Percentiles rank a stretch among this genome's conserved stretches.
These are phyloP conservation scores for Atethmia centrago DNA, from an alignment of 2,888 invertebrate genomes.

Conservation along the genomic window DNA sequence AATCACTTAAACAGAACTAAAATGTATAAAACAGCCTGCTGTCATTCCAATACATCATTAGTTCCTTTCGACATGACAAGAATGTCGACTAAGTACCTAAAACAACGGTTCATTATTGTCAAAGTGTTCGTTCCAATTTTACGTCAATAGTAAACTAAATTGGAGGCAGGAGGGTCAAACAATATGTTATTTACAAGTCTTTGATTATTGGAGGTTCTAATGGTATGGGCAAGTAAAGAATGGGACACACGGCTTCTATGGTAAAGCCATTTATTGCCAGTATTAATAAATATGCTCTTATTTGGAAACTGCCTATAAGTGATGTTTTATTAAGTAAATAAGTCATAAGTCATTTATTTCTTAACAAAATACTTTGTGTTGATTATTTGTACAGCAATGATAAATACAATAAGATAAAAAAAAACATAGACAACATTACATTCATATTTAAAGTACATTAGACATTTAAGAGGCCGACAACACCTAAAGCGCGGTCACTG, in stretches of 20 bases:
- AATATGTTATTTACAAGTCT: constrained; percentile 31
- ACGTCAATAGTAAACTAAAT: constrained; percentile 20
- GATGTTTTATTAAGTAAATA: no score
- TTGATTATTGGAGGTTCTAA: constrained; percentile 26
- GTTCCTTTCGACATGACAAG: not conserved
- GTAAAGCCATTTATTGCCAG: not conserved
- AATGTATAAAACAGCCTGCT: not conserved
- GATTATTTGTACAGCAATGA: no score
- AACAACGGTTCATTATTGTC: constrained; percentile 45
- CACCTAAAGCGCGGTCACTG: no score
- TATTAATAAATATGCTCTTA: not conserved
- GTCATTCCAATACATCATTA: not conserved
- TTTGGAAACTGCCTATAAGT: not conserved
- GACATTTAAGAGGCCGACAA: no score
- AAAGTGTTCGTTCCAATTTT: constrained; percentile 48
- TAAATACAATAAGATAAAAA: no score
- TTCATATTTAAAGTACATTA: no score
- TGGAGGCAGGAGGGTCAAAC: constrained; percentile 23
- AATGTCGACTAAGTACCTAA: constrained; percentile 8
- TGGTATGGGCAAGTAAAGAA: not conserved
- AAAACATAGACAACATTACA: no score
- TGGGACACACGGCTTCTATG: no score
- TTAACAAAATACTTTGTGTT: no score
- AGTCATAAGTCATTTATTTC: no score
- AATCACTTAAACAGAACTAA: not conserved